phyloP scores from a whole-genome alignment of 2,113 vertebrate genomes.

The Pardalotus punctatus region DNA sequence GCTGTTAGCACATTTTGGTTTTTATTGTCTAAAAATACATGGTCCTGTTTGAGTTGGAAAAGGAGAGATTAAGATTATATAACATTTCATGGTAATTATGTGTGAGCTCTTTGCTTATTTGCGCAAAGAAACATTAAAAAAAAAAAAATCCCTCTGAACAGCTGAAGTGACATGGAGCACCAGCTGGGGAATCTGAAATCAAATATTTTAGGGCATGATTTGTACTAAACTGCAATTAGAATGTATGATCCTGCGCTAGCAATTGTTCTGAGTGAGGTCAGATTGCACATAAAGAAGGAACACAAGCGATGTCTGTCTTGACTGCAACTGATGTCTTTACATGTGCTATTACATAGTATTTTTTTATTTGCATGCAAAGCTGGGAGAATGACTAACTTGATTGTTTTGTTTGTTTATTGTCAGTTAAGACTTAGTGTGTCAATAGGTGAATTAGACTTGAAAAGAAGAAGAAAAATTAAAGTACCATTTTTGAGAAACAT shows the following conservation, averaged over 20 bases:
- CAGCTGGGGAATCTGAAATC: constrained; percentile 69
- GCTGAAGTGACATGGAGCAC: constrained; percentile 69
- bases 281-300: constrained; percentile 37
- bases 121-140: constrained; percentile 55
- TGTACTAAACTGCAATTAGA: constrained; percentile 63
- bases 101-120: constrained; percentile 63
- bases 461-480: neutral
- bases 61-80: constrained; percentile 28
- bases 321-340: neutral
- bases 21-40: neutral
- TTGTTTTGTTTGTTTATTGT: neutral
- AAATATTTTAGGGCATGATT: constrained; percentile 69
- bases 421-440: neutral
- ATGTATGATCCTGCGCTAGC: constrained; percentile 44
- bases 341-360: neutral
- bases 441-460: neutral
- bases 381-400: neutral
- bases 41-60: neutral
- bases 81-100: constrained; percentile 27
- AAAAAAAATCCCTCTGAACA: constrained; percentile 38
- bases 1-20: neutral
- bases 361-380: neutral
- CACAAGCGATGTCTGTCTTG: constrained; percentile 29
- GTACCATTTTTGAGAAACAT: neutral
- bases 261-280: constrained; percentile 58